These are phyloP conservation scores for Brachionus paranguensis DNA, from an alignment of 1,140 invertebrate species.

Conservation along the genomic window DNA sequence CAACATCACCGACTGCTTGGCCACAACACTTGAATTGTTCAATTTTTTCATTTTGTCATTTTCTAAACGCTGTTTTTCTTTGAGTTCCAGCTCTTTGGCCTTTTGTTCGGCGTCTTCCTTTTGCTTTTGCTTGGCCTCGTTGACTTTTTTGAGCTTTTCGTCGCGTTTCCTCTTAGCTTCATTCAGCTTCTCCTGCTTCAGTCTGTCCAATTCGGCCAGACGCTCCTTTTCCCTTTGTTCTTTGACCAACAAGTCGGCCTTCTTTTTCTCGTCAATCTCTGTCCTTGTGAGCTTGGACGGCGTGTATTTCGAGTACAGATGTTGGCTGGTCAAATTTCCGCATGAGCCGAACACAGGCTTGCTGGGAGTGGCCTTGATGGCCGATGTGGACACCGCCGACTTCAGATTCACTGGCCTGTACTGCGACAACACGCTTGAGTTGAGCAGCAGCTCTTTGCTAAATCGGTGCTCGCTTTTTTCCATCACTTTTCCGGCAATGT, in stretches of 20 bases:
- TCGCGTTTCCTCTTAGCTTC: constrained; percentile 8
- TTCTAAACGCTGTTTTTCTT: background rate
- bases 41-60: background rate
- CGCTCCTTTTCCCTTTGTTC: constrained; percentile 4
- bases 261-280: constrained; percentile 22
- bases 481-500: background rate
- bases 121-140: constrained; percentile 22
- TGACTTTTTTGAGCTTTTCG: constrained; percentile 17
- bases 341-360: background rate
- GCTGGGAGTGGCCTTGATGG: background rate
- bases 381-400: background rate
- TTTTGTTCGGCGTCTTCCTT: constrained; percentile 12
- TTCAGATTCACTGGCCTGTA: background rate
- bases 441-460: background rate
- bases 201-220: background rate
- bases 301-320: constrained; percentile 10
- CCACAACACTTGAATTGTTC: background rate
- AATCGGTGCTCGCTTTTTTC: background rate
- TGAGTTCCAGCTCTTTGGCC: background rate
- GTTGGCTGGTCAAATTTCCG: constrained; percentile 10
- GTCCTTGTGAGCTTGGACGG: background rate
- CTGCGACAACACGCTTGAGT: background rate
- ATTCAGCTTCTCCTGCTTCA: background rate
- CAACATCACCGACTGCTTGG: background rate
- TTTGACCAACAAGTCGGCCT: background rate